Conservation (phyloP, 2,888 invertebrate genomes). For the Pasiphila rectangulata region DNA sequence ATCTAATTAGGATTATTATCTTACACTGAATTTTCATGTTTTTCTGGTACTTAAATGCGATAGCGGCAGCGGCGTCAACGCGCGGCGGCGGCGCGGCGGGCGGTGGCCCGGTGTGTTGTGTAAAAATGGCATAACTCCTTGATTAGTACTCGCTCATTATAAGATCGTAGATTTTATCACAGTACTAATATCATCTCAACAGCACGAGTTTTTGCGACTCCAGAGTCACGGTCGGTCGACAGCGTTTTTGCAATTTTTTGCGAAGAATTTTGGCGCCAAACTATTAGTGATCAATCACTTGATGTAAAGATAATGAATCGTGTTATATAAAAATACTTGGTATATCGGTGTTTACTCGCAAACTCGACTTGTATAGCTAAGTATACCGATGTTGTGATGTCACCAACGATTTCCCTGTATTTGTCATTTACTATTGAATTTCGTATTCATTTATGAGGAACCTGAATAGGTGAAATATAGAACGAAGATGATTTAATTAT, state of each 20-base stretch:
- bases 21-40: no score
- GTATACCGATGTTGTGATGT: slow-evolving; percentile 42
- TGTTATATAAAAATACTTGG: background rate
- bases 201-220: slow-evolving; percentile 47
- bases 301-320: background rate
- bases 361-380: slow-evolving; percentile 28
- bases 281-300: slow-evolving; percentile 53
- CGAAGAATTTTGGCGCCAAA: slow-evolving; percentile 76
- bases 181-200: slow-evolving; percentile 31
- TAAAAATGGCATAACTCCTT: no score
- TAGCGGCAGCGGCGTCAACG: no score
- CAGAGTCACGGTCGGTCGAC: slow-evolving; percentile 73
- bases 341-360: slow-evolving; percentile 8
- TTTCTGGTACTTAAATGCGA: no score
- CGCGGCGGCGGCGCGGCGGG: no score
- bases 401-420: slow-evolving; percentile 33
- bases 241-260: slow-evolving; percentile 72
- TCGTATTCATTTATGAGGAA: slow-evolving; percentile 58
- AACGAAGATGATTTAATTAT: slow-evolving; percentile 38
- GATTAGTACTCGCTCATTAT: no score
- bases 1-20: no score
- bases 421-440: slow-evolving; percentile 47
- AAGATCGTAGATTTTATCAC: slow-evolving; percentile 27
- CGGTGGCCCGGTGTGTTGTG: no score
- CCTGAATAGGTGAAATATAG: slow-evolving; percentile 51